Conservation (phyloP, 1,140 invertebrate genomes). For the Heliconius congener region DNA sequence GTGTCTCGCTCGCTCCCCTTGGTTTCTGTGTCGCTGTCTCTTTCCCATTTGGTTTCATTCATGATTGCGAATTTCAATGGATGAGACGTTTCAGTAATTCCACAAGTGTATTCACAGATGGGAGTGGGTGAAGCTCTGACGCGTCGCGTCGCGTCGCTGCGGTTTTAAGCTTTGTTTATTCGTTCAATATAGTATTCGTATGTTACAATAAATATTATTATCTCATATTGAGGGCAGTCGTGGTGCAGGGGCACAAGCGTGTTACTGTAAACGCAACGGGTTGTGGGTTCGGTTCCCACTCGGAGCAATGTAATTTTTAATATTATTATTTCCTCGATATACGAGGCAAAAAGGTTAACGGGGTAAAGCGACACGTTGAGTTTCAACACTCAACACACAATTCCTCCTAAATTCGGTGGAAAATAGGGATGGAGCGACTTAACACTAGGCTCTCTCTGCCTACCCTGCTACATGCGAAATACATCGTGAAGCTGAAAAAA, state of each 20-base stretch:
- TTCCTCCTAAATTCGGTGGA: too few species aligned
- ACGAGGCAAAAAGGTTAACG: too few species aligned
- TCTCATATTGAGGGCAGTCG: too few species aligned
- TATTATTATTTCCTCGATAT: too few species aligned
- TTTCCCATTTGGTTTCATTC: conserved; percentile 78
- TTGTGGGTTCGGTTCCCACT: too few species aligned
- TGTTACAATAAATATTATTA: not conserved
- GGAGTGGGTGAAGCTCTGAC: conserved; percentile 45
- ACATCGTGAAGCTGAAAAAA: conserved; percentile 44
- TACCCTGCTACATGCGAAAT: too few species aligned
- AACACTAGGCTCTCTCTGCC: not conserved
- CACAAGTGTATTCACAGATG: conserved; percentile 44
- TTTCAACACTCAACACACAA: too few species aligned
- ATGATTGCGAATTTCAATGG: conserved; percentile 77
- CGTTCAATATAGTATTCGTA: not conserved
- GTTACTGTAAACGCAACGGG: too few species aligned
- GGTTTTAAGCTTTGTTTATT: conserved; percentile 1
- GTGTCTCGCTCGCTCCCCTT: conserved; percentile 56
- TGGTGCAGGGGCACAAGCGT: too few species aligned
- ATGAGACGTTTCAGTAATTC: conserved; percentile 54
- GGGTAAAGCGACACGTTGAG: too few species aligned
- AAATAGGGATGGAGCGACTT: not conserved
- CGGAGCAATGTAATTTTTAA: too few species aligned
- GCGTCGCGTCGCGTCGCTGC: conserved; percentile 21
- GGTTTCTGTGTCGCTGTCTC: conserved; percentile 51